phyloP scores from a whole-genome alignment of 92 coral and sea anemone genomes.

The Meandrina meandrites region DNA sequence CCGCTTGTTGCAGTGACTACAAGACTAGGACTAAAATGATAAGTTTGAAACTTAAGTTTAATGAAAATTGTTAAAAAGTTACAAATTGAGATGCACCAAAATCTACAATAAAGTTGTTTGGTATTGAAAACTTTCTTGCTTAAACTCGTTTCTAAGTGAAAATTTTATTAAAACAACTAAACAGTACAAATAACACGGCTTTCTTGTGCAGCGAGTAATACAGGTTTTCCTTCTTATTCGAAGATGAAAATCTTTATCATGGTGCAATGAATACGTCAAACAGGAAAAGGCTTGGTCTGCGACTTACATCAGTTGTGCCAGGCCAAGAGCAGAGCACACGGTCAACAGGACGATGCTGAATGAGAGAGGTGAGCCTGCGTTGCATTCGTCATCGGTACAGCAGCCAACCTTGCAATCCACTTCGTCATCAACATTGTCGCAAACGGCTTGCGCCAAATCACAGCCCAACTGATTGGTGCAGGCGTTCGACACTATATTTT shows the following conservation, averaged over 20 bases:
- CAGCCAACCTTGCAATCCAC: background rate
- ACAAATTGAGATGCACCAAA: background rate
- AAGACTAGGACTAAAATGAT: background rate
- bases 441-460: background rate
- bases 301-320: constrained; percentile 3
- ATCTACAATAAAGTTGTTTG: background rate
- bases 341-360: background rate
- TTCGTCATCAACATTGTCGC: background rate
- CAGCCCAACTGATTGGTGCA: background rate
- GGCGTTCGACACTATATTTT: background rate
- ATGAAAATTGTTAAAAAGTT: background rate
- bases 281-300: background rate
- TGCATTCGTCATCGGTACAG: background rate
- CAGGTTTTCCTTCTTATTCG: background rate
- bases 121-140: background rate
- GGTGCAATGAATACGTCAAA: too few relatives aligned
- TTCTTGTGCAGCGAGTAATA: background rate
- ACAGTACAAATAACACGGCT: too few relatives aligned
- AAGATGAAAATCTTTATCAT: background rate
- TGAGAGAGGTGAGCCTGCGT: background rate
- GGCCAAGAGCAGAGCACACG: background rate
- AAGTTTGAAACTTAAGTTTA: background rate
- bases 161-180: too few relatives aligned
- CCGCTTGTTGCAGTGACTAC: too few relatives aligned
- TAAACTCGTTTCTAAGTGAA: too few relatives aligned